Base-by-base conservation (phyloP, 2,113 vertebrate species). In the Sphyrna mokarran region DNA sequence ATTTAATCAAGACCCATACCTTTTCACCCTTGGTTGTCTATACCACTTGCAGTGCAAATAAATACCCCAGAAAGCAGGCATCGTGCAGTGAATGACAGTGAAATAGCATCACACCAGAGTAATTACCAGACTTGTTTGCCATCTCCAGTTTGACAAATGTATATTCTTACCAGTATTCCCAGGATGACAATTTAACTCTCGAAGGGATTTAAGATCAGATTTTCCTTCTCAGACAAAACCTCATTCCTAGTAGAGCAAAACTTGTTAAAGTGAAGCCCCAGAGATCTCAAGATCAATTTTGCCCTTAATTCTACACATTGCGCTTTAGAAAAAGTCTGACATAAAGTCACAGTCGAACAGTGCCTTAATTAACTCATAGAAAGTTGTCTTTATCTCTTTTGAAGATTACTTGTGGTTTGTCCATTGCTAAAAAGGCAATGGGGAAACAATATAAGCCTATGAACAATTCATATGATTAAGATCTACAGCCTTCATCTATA, bases 301-400 rank as follows among this genome's bases (percentile, higher is more conserved):
- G 87, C 26, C 87, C 54, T 58, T 87, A 87, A 87, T 48, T 87
- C 54, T 90, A 23, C 87, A 58, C 29, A 33, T 33, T 33, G 29
- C 29, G 14, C 87, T 33, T 61, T 90, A 61, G 87, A 90, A 11
- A 89, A 90, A 29, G 58, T 61, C 48, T 90, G 54, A 90, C 54
- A 63, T 58, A 61, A 90, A 90, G 48, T 63, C 54, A 61, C 54
- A 90, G 26, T 22, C 8, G 22, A 58, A 40, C 48, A 14, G 40
- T 90, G 54, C 48, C 54, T 90, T 90, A 90, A 90, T 90, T 61
- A 90, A 90, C 54, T 61, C 87, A 61, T 89, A 58, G 54, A 90
- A 90, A 90, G 87, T 90, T 63, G 26, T 63, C 58, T 90, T 26
- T 90, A 26, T 90, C 87, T 61, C 85, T 48, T 89, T 26, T 58